phyloP scores from a whole-genome alignment of 2,888 invertebrate species.

The Caenorhabditis sp. region DNA sequence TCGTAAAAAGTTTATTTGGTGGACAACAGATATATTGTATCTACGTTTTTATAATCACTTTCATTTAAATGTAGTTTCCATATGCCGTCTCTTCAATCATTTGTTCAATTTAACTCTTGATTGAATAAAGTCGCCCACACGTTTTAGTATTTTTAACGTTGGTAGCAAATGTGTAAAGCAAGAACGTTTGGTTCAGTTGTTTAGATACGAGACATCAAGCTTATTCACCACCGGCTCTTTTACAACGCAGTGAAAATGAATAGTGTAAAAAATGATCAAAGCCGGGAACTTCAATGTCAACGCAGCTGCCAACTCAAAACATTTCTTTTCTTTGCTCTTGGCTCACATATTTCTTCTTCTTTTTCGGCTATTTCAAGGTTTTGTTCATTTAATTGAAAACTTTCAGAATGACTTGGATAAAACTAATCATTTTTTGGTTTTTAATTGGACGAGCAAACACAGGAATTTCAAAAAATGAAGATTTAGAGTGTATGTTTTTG shows the following conservation, averaged over 20 bases:
- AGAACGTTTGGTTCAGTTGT: not conserved
- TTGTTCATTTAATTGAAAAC: too few species aligned
- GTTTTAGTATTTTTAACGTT: not conserved
- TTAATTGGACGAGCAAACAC: constrained; percentile 41
- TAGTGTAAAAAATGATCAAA: constrained; percentile 52
- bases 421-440: constrained; percentile 54
- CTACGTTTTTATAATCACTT: too few species aligned
- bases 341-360: not conserved
- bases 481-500: constrained; percentile 83
- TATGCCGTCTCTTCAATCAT: too few species aligned
- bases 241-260: constrained; percentile 50
- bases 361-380: too few species aligned
- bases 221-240: constrained; percentile 32
- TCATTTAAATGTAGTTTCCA: too few species aligned
- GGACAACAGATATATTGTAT: too few species aligned
- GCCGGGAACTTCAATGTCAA: constrained; percentile 45
- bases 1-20: too few species aligned
- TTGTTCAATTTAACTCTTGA: too few species aligned
- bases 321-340: constrained; percentile 11
- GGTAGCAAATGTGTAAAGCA: not conserved
- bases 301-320: constrained; percentile 34
- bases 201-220: constrained; percentile 33
- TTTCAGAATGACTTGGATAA: constrained; percentile 65
- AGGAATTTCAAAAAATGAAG: constrained; percentile 70
- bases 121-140: not conserved